These are phyloP conservation scores for Actinopyga echinites DNA, from an alignment of 53 echinoderm and acorn worm species.

Conservation along the genomic window DNA sequence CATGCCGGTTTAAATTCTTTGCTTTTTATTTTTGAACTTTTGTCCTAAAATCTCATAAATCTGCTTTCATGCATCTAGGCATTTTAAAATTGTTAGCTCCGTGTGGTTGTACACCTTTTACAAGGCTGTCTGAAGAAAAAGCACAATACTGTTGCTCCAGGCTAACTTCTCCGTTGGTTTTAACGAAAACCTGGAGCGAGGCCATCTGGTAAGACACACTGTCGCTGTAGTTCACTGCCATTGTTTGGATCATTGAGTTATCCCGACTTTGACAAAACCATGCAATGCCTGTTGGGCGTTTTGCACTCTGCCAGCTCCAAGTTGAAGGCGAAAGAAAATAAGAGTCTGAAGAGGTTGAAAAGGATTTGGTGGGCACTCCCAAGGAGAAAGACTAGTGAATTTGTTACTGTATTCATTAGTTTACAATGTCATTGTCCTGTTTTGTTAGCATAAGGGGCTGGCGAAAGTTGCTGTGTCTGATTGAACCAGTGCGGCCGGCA, in stretches of 20 bases:
- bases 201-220: slow-evolving; percentile 23
- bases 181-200: slow-evolving; percentile 8
- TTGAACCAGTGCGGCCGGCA: too few species aligned
- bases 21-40: too few species aligned
- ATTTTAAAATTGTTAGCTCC: slow-evolving; percentile 14
- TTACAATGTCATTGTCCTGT: slow-evolving; percentile 34
- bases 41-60: too few species aligned
- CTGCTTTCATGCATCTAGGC: too few species aligned
- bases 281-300: slow-evolving; percentile 26
- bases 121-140: slow-evolving; percentile 20
- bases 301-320: slow-evolving; percentile 17
- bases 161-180: background rate
- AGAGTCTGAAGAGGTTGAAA: slow-evolving; percentile 14
- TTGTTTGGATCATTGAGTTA: slow-evolving; percentile 26
- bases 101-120: slow-evolving; percentile 25
- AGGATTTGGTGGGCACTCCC: slow-evolving; percentile 41
- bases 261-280: slow-evolving; percentile 38
- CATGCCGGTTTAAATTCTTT: too few species aligned
- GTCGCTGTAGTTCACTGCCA: slow-evolving; percentile 21
- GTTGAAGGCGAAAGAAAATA: slow-evolving; percentile 8
- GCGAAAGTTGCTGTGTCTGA: background rate
- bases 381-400: slow-evolving; percentile 21
- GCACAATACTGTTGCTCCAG: slow-evolving; percentile 25
- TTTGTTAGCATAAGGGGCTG: slow-evolving; percentile 19
- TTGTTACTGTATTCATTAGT: slow-evolving; percentile 38